Evolutionary conservation across 2,888 invertebrate genomes (phyloP), one percentile per base, ranked within the genome.

Genomic region (Fabriciana adippe): DNA sequence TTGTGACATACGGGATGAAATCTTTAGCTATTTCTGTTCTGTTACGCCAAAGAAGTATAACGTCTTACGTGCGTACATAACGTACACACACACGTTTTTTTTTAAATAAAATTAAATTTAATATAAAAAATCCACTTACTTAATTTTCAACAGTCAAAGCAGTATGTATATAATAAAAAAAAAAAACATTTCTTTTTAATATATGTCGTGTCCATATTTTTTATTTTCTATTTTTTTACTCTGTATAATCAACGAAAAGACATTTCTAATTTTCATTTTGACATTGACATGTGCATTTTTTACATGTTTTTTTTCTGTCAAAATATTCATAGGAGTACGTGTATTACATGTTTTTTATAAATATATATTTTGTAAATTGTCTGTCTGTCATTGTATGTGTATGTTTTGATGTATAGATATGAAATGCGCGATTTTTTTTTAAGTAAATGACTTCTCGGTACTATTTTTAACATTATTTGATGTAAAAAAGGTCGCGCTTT

Each of bases 331-430:
- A 41, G 53, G 45, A 41, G 45, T 47, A 59, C 21, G 47, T 59
- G 45, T 48, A 47, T 26, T 1, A 53, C 18, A 18, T 53, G 15
- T 47, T 57, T 47, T 59, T 3, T 56, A 56, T 59, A 47, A 47
- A 59, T 59, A 59, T 59, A 59, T 31, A 21, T 59, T 48, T 11
- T 59, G 26, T 31, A 48, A 48, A 41, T 11, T 41, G 8, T 41
- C 48, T 59, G 59, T 59, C 21, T 48, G 59, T 59, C 59, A n/a
- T 31, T 59, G 48, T 59, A 41, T 41, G 48, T 57, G 21, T 56
- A 21, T 14, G 56, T 57, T 57, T 21, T 56, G 35, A 16, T 54
- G 15, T 26, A 26, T 54, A 54, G 26, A 54, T 54, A 26, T 15
- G 8, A 55, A n/a, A 57, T 21, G 26, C 45, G 47, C n/a, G n/a